phyloP scores from a whole-genome alignment of 2,888 invertebrate genomes.

The Neria commutata region DNA sequence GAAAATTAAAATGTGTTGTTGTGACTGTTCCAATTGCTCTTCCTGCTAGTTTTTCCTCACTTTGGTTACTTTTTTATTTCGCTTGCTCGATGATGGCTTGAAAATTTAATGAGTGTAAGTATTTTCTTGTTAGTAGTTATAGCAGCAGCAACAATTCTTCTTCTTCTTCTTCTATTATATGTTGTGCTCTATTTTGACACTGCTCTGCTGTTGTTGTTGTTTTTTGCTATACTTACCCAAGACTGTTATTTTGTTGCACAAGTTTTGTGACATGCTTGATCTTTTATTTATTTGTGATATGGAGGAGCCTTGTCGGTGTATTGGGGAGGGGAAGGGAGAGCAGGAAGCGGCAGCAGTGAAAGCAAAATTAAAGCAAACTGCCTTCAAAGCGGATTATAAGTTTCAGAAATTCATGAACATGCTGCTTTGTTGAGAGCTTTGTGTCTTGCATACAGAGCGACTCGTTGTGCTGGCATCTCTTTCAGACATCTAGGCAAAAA shows the following conservation, averaged over 20 bases:
- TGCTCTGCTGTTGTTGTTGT: neutral
- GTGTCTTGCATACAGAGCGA: too few relatives aligned
- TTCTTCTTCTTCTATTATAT: neutral
- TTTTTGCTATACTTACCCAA: too few relatives aligned
- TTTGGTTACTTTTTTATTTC: neutral
- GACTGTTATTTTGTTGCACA: neutral
- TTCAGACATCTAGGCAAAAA: too few relatives aligned
- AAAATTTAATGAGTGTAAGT: neutral
- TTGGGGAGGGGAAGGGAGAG: neutral
- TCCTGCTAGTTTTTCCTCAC: too few relatives aligned
- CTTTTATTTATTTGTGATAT: neutral
- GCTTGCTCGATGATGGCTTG: neutral
- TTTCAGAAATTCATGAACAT: too few relatives aligned
- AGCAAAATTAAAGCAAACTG: too few relatives aligned
- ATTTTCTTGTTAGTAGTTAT: neutral
- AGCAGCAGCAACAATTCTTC: slow-evolving; percentile 3
- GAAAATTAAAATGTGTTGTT: too few relatives aligned
- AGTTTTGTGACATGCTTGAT: slow-evolving; percentile 1
- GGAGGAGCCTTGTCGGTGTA: neutral
- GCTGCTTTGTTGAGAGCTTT: too few relatives aligned
- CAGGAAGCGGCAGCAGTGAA: neutral
- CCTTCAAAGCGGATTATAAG: too few relatives aligned
- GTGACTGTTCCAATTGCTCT: too few relatives aligned
- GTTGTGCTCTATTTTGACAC: neutral
- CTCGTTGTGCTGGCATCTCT: too few relatives aligned